These are phyloP conservation scores for Echinometra lucunter DNA, from an alignment of 53 echinoderm and acorn worm genomes.

Conservation along the genomic window DNA sequence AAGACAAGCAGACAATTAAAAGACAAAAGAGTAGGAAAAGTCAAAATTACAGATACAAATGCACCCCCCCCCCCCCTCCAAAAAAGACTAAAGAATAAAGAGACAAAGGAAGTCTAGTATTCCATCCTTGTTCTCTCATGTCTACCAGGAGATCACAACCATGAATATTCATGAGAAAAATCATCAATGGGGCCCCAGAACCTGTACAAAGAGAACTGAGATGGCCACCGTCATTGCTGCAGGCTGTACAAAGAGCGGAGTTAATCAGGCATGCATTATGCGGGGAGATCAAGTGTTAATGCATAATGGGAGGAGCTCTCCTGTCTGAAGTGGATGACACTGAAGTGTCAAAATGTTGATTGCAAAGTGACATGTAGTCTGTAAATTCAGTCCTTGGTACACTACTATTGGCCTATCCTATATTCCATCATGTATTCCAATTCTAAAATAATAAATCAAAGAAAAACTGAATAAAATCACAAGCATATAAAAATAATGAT, in stretches of 20 bases:
- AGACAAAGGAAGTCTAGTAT: background rate
- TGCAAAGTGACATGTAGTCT: background rate
- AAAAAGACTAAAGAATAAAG: background rate
- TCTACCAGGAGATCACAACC: background rate
- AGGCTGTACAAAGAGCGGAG: background rate
- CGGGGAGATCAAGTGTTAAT: conserved; percentile 5
- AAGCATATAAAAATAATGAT: no score
- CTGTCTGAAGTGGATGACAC: conserved; percentile 33
- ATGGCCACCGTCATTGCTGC: background rate
- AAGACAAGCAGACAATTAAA: background rate
- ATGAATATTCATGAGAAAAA: conserved; percentile 27
- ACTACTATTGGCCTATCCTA: background rate
- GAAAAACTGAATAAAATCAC: no score
- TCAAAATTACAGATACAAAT: background rate
- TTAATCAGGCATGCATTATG: conserved; percentile 51
- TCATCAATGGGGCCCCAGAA: conserved; percentile 27
- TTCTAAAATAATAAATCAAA: background rate
- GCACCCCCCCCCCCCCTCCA: background rate
- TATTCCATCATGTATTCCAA: background rate
- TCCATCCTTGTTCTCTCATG: background rate
- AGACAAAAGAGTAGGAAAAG: background rate
- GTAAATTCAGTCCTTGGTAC: background rate
- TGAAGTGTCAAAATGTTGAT: conserved; percentile 17
- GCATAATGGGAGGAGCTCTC: conserved; percentile 6
- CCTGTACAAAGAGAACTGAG: background rate